Evolutionary conservation across 2,113 vertebrate species (phyloP), one percentile per base, ranked within the genome.

Genomic region (Calyptommatus sinebrachiatus): DNA sequence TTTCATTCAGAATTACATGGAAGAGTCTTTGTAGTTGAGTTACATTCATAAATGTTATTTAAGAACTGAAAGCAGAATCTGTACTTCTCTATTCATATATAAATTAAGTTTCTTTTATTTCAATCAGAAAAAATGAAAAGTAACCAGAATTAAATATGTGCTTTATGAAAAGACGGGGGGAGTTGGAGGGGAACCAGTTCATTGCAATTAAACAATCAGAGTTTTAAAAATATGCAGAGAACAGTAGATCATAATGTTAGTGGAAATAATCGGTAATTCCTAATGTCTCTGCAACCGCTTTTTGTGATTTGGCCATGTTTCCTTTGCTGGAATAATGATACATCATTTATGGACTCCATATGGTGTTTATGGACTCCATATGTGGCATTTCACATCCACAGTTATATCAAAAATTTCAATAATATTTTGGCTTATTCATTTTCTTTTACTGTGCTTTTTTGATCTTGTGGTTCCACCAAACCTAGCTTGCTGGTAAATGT

Each of bases 151-250:
- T 66, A 22, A 77, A 57, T 11, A 50, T 50, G 48, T 8, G 8
- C 50, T 50, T 7, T 14, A 69, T 72, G 78, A 31, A 82, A 24
- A 80, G 57, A 1, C 65, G 71, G 77, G 12, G 63, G 74, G 77
- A 45, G 10, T 70, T 0, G 26, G 1, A 1, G 29, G 18, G 20
- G 68, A 86, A 74, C 12, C 16, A 46, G 12, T 67, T 6, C 16
- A 48, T 69, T 69, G 5, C 20, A 70, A 3, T 24, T n/a, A 66
- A 41, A 61, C 22, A 78, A 2, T 53, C 71, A 46, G 29, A 57
- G 6, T 11, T 28, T 62, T 72, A 41, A 26, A 53, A 68, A 26
- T 10, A 35, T 67, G 20, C 26, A 3, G 31, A 26, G 53, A 29
- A n/a, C 26, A 45, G 7, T 63, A 24, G 22, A 60, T 2, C 63